Base-by-base conservation (phyloP, 1,140 invertebrate genomes). In the Aphelinus atriplicis region DNA sequence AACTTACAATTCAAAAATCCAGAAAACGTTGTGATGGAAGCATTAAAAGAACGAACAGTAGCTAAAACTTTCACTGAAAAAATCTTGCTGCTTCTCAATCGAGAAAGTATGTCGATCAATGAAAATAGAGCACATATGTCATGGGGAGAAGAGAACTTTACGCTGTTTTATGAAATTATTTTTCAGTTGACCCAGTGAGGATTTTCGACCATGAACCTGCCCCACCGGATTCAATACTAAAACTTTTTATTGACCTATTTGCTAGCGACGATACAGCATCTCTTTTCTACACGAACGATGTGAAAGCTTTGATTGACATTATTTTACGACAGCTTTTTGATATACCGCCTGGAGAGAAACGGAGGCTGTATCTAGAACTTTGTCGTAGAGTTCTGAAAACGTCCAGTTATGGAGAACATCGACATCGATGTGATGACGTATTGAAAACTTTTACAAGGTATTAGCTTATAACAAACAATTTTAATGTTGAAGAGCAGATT, bases 281-380 rank as follows among this genome's bases (percentile, higher is more conserved):
- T 78, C 90, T 97, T 53, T 95, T 97, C 84, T 98, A 98, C 83
- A 96, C 95, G 0, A 98, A 97, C 84, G 96, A 98, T 84, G 93
- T 95, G 2, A 95, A 95, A 88, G 96, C 98, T 55, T 89, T 97
- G 47, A 93, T 98, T 78, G 96, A 98, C 83, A 97, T 98, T 81
- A 92, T 97, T 62, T 92, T 97, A 43, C 88, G 96, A 48, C 94
- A 97, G 84, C 88, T 98, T 3, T 93, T 94, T 5, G 96, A 98
- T 85, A 90, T 97, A 73, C 93, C 94, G 62, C 92, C 95, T n/a
- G 95, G 95, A 57, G 95, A 96, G 88, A 88, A 91, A 90, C 90
- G 94, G 57, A 90, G 91, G 69, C 91, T 92, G 81, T 95, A 95
- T 85, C 88, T 96, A 55, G 91, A 93, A 81, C 88, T 95, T 48